Conservation (phyloP, 2,797 vertebrate genomes). For the Spea hammondii region DNA sequence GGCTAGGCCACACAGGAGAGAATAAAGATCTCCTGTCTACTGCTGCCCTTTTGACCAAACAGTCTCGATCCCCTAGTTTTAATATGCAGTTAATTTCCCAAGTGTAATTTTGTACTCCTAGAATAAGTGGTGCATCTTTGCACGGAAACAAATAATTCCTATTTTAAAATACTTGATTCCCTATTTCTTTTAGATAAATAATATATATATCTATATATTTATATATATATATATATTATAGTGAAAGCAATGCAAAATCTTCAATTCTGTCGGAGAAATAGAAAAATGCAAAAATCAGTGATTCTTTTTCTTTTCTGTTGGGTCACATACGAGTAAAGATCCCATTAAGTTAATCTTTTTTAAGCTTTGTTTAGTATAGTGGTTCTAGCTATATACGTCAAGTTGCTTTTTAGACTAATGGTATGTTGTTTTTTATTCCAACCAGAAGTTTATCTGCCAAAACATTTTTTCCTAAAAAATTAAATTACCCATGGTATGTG, state of each 20-base stretch:
- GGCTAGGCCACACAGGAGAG: constrained; percentile 78
- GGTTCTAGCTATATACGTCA: too few relatives aligned
- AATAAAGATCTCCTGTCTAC: constrained; percentile 84
- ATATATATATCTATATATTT: too few relatives aligned
- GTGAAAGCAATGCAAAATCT: constrained; percentile 86
- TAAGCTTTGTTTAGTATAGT: too few relatives aligned
- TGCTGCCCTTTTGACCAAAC: constrained; percentile 87
- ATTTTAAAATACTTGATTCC: constrained; percentile 62
- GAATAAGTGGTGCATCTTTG: constrained; percentile 65
- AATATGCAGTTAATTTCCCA: constrained; percentile 99
- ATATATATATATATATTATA: constrained; percentile 69
- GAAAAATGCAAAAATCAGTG: too few relatives aligned
- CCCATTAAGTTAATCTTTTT: too few relatives aligned
- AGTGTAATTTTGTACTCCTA: constrained; percentile 72
- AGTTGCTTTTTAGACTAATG: too few relatives aligned
- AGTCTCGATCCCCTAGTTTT: constrained; percentile 97
- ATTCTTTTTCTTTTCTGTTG: too few relatives aligned
- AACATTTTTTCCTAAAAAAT: neutral
- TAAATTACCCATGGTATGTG: constrained; percentile 62
- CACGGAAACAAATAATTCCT: constrained; percentile 57
- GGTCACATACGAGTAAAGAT: too few relatives aligned
- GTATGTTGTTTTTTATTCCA: neutral
- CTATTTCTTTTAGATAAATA: too few relatives aligned
- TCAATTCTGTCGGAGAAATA: too few relatives aligned
- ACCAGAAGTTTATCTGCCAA: neutral